Conservation (phyloP, 1,140 invertebrate species). For the Diuraphis noxia region DNA sequence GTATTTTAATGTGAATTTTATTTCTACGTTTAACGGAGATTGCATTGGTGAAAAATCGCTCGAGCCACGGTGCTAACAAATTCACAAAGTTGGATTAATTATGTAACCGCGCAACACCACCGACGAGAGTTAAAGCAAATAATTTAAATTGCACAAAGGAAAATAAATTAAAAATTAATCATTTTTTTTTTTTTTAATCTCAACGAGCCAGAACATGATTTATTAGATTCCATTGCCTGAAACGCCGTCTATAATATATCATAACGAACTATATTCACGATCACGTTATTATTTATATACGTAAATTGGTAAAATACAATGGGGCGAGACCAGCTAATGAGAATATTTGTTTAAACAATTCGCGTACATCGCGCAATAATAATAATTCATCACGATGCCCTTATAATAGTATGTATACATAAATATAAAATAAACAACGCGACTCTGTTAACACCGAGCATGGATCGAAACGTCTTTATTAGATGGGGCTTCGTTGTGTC, state of each 20-base stretch:
- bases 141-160: background rate
- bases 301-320: slow-evolving; percentile 16
- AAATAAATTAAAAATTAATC: slow-evolving; percentile 45
- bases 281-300: slow-evolving; percentile 4
- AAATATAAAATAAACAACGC: background rate
- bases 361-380: background rate
- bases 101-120: background rate
- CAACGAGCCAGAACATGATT: background rate
- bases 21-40: background rate
- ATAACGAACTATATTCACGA: background rate
- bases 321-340: background rate
- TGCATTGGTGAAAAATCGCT: background rate
- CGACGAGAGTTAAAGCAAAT: background rate
- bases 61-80: background rate
- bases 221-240: background rate
- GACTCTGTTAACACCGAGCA: background rate
- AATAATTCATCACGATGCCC: background rate
- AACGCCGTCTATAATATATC: slow-evolving; percentile 6
- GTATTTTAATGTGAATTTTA: background rate
- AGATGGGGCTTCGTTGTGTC: background rate
- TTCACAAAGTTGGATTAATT: background rate
- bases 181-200: slow-evolving; percentile 32
- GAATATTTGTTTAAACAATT: slow-evolving; percentile 19
- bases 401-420: background rate
- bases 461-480: background rate